Evolutionary conservation across 2,888 invertebrate genomes (phyloP), one percentile per base, ranked within the genome.

Genomic region (Timandra comae): DNA sequence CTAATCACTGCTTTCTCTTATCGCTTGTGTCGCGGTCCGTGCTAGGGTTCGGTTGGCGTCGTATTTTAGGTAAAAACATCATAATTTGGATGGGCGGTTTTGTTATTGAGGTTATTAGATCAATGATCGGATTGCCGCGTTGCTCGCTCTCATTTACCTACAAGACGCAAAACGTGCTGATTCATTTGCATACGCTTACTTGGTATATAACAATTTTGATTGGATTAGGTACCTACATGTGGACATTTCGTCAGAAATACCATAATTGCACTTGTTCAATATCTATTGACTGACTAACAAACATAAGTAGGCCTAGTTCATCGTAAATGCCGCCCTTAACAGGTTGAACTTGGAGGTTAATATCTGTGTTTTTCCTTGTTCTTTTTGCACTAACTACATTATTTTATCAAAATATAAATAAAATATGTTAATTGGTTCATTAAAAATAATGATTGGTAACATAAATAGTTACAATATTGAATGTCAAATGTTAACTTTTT

Each of bases 1-100:
- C 71, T 64, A 76, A 78, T 78, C 63, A 52, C 59, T 64, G 73
- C 77, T 81, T 82, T 84, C 81, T 80, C 82, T 78, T 81, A 81
- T 77, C 81, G 67, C 54, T 51, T 56, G 70, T 66, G 75, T 70
- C 47, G 62, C 62, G 53, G 52, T n/a, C n/a, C n/a, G n/a, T n/a
- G n/a, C n/a, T 58, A 63, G 54, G 57, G 51, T 56, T 59, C 56
- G 46, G 46, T 47, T 50, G 52, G 52, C 58, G 46, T 54, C 53
- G 46, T 56, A 56, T 64, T 62, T 63, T 49, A 38, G 44, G 49
- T 35, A 31, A 37, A 44, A 61, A 56, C 48, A 52, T 56, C 56
- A 49, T 38, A 42, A 62, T 67, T 60, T 60, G 45, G 52, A 50
- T 37, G 49, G 46, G 49, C 47, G 29, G 52, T 56, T 52, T 45